These are phyloP conservation scores for Neoascia interrupta DNA, from an alignment of 2,888 invertebrate genomes.

Conservation along the genomic window DNA sequence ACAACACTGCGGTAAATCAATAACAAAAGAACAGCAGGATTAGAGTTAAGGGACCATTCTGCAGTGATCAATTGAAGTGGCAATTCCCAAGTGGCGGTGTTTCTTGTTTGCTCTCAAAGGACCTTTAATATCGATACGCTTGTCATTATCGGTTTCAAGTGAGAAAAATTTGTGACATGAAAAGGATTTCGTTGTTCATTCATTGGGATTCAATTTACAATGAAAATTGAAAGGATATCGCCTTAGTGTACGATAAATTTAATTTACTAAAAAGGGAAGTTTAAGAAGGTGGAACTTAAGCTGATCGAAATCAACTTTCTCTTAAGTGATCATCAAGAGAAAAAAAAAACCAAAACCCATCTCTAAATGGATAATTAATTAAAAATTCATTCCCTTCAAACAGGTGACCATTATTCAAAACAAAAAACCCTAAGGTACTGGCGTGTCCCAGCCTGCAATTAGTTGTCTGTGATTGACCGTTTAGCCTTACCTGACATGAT, in stretches of 20 bases:
- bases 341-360: background rate
- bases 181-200: slow-evolving; percentile 38
- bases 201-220: slow-evolving; percentile 20
- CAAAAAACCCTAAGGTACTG: background rate
- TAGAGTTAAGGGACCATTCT: slow-evolving; percentile 27
- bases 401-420: slow-evolving; percentile 58
- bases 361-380: slow-evolving; percentile 51
- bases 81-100: slow-evolving; percentile 38
- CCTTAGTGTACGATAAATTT: no score
- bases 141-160: slow-evolving; percentile 48
- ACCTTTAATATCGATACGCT: slow-evolving; percentile 33
- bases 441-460: slow-evolving; percentile 44
- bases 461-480: slow-evolving; percentile 65
- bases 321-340: slow-evolving; percentile 17
- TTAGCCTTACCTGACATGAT: slow-evolving; percentile 51
- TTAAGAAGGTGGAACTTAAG: no score
- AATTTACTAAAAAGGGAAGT: no score
- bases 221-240: no score
- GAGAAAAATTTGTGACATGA: slow-evolving; percentile 43
- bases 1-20: slow-evolving; percentile 20
- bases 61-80: slow-evolving; percentile 32
- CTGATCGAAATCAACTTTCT: slow-evolving; percentile 20
- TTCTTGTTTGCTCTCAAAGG: slow-evolving; percentile 4
- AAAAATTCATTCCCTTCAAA: slow-evolving; percentile 43
- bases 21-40: slow-evolving; percentile 58